Evolutionary conservation across 2,888 invertebrate genomes (phyloP), one percentile per base, ranked within the genome.

Genomic region (Panopea generosa): DNA sequence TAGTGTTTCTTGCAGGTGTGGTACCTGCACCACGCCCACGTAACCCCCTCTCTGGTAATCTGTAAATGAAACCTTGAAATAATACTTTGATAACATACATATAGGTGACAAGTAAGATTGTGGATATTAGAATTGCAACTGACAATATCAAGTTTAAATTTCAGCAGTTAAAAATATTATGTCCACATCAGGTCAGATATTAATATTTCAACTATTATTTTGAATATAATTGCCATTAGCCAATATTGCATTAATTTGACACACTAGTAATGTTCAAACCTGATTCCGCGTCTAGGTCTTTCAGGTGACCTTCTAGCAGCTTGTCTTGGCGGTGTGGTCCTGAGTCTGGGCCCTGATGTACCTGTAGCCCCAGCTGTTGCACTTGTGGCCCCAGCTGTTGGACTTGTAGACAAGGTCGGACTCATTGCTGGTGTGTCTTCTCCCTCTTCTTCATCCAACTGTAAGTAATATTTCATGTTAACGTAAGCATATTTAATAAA

Each of bases 361-460:
- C n/a, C 20, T 4, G 45, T 45, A 45, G 20, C 16, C 45, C 55
- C 27, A 6, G 50, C 49, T 49, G 50, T 29, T 40, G 40, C 16
- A 20, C 68, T 40, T 26, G n/a, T 45, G 11, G 33, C 68, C n/a
- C 49, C 43, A 22, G 40, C 26, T 16, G 49, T 40, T 33, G 3
- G 47, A 22, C 40, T 18, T 16, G 49, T 40, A 26, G 3, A 38
- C n/a, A 67, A 26, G n/a, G 60, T 60, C 1, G 70, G 71, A 1
- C 71, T 68, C 78, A 78, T 78, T 18, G 78, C 71, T 9, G 78
- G 78, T 20, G 67, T 70, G 0, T 33, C 40, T 22, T 63, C 59
- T 7, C 45, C 67, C 38, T 60, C 73, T 56, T 72, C 65, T 27
- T 72, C 73, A 57, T 71, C 77, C 4, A 20, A 20, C 4, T 18